A percentile compares a stretch with the other conserved stretches of the same genome.
These are phyloP conservation scores for Hybognathus amarus DNA, from an alignment of 2,797 vertebrate genomes.

Conservation along the genomic window DNA sequence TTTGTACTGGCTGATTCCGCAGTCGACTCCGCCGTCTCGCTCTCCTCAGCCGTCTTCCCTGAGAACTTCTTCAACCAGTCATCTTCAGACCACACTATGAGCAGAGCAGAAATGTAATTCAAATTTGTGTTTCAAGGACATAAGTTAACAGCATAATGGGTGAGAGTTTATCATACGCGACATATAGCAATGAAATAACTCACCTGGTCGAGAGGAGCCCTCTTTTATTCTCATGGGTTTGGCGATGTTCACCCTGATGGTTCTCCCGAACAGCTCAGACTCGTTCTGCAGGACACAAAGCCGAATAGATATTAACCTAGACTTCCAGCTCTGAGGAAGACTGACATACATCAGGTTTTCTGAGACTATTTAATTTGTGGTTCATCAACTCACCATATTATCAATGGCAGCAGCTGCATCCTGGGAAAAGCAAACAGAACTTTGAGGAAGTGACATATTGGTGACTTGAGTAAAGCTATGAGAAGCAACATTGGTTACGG, in stretches of 20 bases:
- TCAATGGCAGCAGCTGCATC: constrained; percentile 98
- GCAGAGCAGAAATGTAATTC: constrained; percentile 15
- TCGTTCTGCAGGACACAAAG: constrained; percentile 79
- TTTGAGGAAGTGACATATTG: background rate
- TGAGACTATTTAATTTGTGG: too few relatives aligned
- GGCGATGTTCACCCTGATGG: constrained; percentile 94
- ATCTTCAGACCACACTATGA: constrained; percentile 94
- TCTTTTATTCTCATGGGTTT: constrained; percentile 99
- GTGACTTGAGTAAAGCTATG: background rate
- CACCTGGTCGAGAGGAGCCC: constrained; percentile 94
- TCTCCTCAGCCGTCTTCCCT: constrained; percentile 92
- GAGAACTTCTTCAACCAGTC: constrained; percentile 99
- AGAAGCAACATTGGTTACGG: background rate
- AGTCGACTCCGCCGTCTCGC: constrained; percentile 75
- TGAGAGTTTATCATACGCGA: background rate
- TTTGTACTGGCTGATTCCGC: constrained; percentile 79
- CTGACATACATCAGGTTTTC: background rate
- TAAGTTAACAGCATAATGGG: background rate
- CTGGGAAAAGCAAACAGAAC: constrained; percentile 67
- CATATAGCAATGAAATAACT: constrained; percentile 23
- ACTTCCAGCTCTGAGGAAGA: background rate
- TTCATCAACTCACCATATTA: constrained; percentile 88
- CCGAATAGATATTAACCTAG: background rate
- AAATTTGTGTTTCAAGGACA: background rate
- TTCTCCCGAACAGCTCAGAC: constrained; percentile 95